Conservation (phyloP, 2,797 vertebrate species). For the Rousettus madagascariensis region DNA sequence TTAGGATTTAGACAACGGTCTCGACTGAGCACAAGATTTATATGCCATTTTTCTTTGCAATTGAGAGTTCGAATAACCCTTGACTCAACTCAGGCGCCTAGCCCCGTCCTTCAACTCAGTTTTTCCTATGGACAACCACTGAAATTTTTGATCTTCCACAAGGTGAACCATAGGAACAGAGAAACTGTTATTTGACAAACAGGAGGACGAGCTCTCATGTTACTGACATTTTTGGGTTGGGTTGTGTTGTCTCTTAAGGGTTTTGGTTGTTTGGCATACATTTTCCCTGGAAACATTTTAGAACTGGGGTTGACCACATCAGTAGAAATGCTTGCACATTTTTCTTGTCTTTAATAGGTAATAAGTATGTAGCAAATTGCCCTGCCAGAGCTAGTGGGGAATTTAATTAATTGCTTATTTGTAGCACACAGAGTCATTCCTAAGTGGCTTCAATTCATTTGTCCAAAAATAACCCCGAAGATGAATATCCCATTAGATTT, state of each 20-base stretch:
- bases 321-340: not conserved
- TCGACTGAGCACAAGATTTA: not conserved
- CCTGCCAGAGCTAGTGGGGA: not conserved
- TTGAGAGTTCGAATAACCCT: not conserved
- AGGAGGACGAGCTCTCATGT: not conserved
- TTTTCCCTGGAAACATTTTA: slow-evolving; percentile 33
- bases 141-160: slow-evolving; percentile 39
- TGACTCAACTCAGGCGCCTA: not conserved
- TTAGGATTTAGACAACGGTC: not conserved
- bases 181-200: not conserved
- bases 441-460: not conserved
- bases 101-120: not conserved
- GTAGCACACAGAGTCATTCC: slow-evolving; percentile 8
- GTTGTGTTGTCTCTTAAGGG: not conserved
- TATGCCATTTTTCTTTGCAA: not conserved
- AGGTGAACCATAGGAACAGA: not conserved
- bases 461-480: slow-evolving; percentile 45
- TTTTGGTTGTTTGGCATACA: slow-evolving; percentile 27
- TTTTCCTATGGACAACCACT: not conserved
- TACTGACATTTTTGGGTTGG: slow-evolving; percentile 5
- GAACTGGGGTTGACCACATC: not conserved
- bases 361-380: not conserved
- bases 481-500: slow-evolving; percentile 38
- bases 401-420: slow-evolving; percentile 32
- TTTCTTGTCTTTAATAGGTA: slow-evolving; percentile 43